Percentiles rank a stretch among this genome's conserved stretches.
Conservation (phyloP, 2,797 vertebrate species). For the Enteromius unitaeniatus region DNA sequence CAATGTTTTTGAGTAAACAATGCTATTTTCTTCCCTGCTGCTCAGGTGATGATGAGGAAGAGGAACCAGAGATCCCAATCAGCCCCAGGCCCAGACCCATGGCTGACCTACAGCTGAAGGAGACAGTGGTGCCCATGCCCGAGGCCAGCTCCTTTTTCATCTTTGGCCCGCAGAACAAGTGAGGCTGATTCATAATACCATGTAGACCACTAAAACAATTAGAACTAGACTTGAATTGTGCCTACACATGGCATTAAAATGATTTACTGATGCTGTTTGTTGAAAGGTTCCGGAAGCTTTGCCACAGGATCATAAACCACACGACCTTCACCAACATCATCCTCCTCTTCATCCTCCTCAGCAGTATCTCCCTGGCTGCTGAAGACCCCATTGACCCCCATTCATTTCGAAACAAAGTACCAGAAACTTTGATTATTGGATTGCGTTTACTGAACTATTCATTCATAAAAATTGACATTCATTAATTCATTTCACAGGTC, state of each 20-base stretch:
- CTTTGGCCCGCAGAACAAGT: conserved; percentile 98
- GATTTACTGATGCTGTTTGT: background rate
- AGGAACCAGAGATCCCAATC: conserved; percentile 93
- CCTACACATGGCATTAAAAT: background rate
- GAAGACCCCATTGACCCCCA: conserved; percentile 94
- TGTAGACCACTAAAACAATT: background rate
- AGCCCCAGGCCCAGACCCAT: conserved; percentile 94
- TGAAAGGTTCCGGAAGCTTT: conserved; percentile 89
- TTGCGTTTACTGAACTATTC: background rate
- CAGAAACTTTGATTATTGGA: background rate
- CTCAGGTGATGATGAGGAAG: conserved; percentile 95
- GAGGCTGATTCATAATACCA: conserved; percentile 55
- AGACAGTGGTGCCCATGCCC: conserved; percentile 95
- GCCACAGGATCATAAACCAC: conserved; percentile 93
- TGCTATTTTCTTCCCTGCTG: background rate
- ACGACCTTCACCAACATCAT: conserved; percentile 98
- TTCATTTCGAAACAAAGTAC: conserved; percentile 92
- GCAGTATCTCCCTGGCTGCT: conserved; percentile 94
- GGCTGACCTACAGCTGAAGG: conserved; percentile 95
- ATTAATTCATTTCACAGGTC: conserved; percentile 76
- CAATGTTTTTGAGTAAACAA: background rate
- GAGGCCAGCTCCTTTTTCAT: conserved; percentile 96
- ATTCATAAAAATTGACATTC: background rate
- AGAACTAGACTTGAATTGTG: background rate
- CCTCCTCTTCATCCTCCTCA: conserved; percentile 97